Base-by-base conservation (phyloP, 2,113 vertebrate genomes). In the Sinocyclocheilus anshuiensis region DNA sequence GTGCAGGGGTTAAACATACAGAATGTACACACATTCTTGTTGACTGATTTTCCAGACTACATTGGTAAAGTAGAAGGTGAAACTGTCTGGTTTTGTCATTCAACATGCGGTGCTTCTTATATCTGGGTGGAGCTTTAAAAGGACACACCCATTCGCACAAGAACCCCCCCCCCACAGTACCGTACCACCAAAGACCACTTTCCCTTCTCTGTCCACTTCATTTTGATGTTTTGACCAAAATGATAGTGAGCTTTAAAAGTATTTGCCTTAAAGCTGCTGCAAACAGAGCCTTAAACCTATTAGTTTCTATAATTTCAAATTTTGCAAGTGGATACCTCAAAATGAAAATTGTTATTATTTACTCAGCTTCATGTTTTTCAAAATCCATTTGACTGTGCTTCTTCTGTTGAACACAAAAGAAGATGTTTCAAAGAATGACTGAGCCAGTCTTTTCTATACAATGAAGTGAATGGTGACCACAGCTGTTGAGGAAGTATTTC, bases 151-250 rank as follows among this genome's bases (percentile, higher is more conserved):
- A 89, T 10, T 12, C 29, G 24, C 20, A 65, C 53, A 16, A 65
- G 42, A 57, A 63, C 50, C 53, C n/a, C 63, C n/a, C 63, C 29
- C 67, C 72, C 88, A 91, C 95, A 95, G 94, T 90, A 88, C 94
- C 92, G 93, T 93, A 92, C 94, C 96, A 96, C 95, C 96, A 96
- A 97, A 96, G 95, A 26, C 74, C 75, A 29, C 12, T 77, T 74
- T n/a, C 18, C 36, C 45, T 29, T 53, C 75, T 16, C 75, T 16
- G 75, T 77, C 75, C 75, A 53, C 75, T 77, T 50, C 75, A 77
- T 59, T 65, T 48, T 36, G 26, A 36, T 16, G 55, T 69, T 53
- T 89, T 86, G 79, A 84, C 86, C 80, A 89, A 89, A 87, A 86
- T 59, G 26, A 65, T 29, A 85, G 22, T 57, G 55, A 83, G 45